Evolutionary conservation across 2,797 vertebrate species (phyloP), one percentile per base, ranked within the genome.

Genomic region (Vireo griseus): DNA sequence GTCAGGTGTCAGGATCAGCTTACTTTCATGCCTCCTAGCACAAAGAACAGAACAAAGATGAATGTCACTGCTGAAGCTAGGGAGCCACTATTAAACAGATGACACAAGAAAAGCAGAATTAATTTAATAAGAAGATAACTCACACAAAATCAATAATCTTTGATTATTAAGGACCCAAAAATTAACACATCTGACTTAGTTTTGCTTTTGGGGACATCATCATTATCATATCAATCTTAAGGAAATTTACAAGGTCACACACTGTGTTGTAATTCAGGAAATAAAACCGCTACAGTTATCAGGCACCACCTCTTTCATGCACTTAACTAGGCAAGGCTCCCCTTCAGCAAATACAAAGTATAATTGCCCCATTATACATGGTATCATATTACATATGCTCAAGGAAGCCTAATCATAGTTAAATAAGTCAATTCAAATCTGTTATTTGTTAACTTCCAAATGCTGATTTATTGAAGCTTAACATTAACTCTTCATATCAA

Each of bases 371-470:
- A 89, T 67, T 86, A 67, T 47, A 63, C 42, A 13, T 12, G 51
- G 67, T 57, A 77, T 92, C 72, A 17, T 15, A 52, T 87, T 91
- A 79, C 94, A 90, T 13, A 52, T 2, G 12, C 68, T 63, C 65
- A 51, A 39, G 52, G 40, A 93, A 69, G 48, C 42, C 57, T 77
- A 73, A 92, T 74, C 45, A 9, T 3, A 31, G 81, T 52, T 81
- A 76, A 94, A 35, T 6, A 45, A 92, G 40, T 80, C 74, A 80
- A 72, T 88, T 83, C 16, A 54, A 35, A 61, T 83, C 65, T 83
- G 81, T 72, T 22, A 83, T 80, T 89, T 86, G 54, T 93, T 91
- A 95, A 89, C 88, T 89, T 90, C 21, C 62, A 59, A 84, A 72
- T 1, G 3, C 13, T 63, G 83, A 86, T 55, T 94, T 88, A 81